A percentile compares a stretch with the other conserved stretches of the same genome.
These are phyloP conservation scores for Anadara kagoshimensis DNA, from an alignment of 1,140 invertebrate genomes.

Conservation along the genomic window DNA sequence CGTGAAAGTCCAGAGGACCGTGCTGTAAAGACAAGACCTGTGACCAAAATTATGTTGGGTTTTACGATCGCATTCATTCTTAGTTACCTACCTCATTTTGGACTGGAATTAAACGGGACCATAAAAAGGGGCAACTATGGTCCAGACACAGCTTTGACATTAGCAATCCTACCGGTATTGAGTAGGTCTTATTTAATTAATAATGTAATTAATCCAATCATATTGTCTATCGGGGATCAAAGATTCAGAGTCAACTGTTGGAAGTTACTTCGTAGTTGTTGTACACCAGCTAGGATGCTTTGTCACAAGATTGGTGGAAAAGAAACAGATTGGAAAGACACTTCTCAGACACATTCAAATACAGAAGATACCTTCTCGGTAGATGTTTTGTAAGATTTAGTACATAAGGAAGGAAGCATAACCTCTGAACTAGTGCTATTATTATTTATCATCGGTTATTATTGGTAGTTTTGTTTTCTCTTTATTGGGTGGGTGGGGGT, in stretches of 20 bases:
- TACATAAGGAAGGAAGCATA: too few relatives aligned
- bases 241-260: constrained; percentile 8
- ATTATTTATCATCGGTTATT: too few relatives aligned
- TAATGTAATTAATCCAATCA: constrained; percentile 27
- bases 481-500: too few relatives aligned
- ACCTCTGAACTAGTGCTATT: too few relatives aligned
- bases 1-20: neutral
- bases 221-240: constrained; percentile 18
- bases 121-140: constrained; percentile 15
- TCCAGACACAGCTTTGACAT: constrained; percentile 1
- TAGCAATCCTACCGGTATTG: constrained; percentile 10
- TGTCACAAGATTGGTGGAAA: too few relatives aligned
- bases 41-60: constrained; percentile 25
- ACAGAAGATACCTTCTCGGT: too few relatives aligned
- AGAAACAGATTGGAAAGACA: too few relatives aligned
- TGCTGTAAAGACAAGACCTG: neutral
- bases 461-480: too few relatives aligned
- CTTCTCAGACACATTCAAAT: too few relatives aligned
- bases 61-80: constrained; percentile 25
- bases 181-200: constrained; percentile 22
- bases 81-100: constrained; percentile 24
- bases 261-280: too few relatives aligned
- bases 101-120: constrained; percentile 2
- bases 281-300: too few relatives aligned
- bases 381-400: too few relatives aligned